Evolutionary conservation across 1,140 invertebrate species (phyloP).

Genomic region (Drosophila saltans): DNA sequence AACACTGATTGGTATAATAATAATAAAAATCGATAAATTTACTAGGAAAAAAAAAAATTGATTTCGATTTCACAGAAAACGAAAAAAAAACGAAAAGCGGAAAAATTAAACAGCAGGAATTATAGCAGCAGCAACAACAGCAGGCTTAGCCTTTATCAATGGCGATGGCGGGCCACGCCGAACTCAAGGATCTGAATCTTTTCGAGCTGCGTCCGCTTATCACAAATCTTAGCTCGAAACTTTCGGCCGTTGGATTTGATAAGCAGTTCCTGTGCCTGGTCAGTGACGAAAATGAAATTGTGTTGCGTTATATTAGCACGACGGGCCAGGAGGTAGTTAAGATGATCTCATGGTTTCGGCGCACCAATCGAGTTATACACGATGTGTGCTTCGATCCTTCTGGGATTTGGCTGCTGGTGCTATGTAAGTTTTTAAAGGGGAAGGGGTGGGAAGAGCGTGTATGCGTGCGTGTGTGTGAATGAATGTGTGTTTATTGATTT

Average conservation of each 20-base stretch:
- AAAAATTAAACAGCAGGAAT: slow-evolving; percentile 35
- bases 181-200: slow-evolving; percentile 69
- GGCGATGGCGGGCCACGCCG: slow-evolving; percentile 64
- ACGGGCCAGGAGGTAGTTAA: slow-evolving; percentile 84
- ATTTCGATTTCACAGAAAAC: not conserved
- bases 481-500: slow-evolving; percentile 68
- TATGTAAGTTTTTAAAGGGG: slow-evolving; percentile 83
- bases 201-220: slow-evolving; percentile 78
- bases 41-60: too few species aligned
- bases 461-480: slow-evolving; percentile 19
- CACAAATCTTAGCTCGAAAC: slow-evolving; percentile 80
- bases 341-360: slow-evolving; percentile 88
- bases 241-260: slow-evolving; percentile 73
- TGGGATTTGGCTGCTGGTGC: slow-evolving; percentile 88
- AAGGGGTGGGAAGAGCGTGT: slow-evolving; percentile 19
- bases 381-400: slow-evolving; percentile 88
- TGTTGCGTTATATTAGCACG: slow-evolving; percentile 81
- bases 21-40: too few species aligned
- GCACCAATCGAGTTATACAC: slow-evolving; percentile 85
- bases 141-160: not conserved
- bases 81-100: slow-evolving; percentile 15
- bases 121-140: slow-evolving; percentile 11
- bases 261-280: slow-evolving; percentile 79
- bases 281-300: slow-evolving; percentile 80
- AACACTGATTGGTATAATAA: too few species aligned